phyloP scores from a whole-genome alignment of 2,888 invertebrate genomes.

The Cryptophagus acutangulus region DNA sequence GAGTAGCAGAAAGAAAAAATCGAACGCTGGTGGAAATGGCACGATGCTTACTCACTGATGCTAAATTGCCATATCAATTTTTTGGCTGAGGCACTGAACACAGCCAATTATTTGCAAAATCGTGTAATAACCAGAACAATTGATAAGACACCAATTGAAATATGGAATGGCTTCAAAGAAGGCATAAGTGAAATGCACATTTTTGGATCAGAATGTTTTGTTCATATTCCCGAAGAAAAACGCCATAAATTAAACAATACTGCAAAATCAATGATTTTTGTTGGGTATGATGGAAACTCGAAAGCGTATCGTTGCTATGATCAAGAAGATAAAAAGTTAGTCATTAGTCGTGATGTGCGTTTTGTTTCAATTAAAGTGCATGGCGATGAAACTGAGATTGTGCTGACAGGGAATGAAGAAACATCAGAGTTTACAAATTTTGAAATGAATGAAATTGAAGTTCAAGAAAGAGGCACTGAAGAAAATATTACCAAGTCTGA shows the following conservation, averaged over 20 bases:
- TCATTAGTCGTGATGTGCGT: not conserved
- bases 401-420: no score
- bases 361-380: constrained; percentile 2
- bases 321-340: not conserved
- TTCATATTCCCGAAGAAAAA: not conserved
- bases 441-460: no score
- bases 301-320: not conserved
- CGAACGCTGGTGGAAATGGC: not conserved
- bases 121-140: not conserved
- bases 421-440: no score
- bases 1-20: constrained; percentile 3
- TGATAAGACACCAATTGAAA: not conserved
- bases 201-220: not conserved
- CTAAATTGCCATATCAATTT: not conserved
- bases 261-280: not conserved
- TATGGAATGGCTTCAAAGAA: not conserved
- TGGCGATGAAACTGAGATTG: no score
- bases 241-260: not conserved
- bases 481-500: no score
- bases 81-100: not conserved
- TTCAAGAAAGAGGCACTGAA: no score
- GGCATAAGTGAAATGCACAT: not conserved
- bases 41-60: not conserved
- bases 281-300: constrained; percentile 1
- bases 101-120: constrained; percentile 1